phyloP scores from a whole-genome alignment of 2,113 vertebrate genomes.

The Myocastor coypus region DNA sequence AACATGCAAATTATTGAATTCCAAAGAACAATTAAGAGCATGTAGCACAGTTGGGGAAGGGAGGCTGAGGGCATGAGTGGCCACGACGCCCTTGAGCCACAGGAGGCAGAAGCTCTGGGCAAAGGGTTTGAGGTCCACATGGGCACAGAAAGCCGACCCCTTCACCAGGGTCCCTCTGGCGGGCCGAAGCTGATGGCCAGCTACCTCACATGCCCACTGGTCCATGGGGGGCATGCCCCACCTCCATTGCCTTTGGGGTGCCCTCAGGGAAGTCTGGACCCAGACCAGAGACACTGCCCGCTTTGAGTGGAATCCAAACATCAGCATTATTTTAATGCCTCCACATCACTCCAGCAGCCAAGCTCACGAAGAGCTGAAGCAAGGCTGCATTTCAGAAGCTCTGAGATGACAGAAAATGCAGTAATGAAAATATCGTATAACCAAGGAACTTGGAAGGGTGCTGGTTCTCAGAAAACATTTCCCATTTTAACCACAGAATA shows the following conservation, averaged over 20 bases:
- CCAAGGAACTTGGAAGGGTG: neutral
- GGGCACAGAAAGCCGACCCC: neutral
- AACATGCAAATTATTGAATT: neutral
- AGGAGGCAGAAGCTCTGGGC: neutral
- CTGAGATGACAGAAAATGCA: neutral
- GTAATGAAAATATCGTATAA: neutral
- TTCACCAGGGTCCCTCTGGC: neutral
- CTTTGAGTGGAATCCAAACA: neutral
- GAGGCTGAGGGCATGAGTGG: neutral
- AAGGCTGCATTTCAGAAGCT: neutral
- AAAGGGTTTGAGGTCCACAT: neutral
- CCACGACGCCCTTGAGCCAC: neutral
- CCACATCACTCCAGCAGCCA: neutral
- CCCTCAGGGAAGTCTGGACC: neutral
- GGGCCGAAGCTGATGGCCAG: neutral
- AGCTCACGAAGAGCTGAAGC: neutral
- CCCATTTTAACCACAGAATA: neutral
- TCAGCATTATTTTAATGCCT: neutral
- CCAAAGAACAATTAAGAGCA: neutral
- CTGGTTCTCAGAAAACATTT: neutral
- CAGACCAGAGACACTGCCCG: neutral
- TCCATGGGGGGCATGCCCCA: neutral
- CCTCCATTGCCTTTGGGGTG: neutral
- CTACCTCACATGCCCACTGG: neutral
- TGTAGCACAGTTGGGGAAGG: neutral